phyloP scores from a whole-genome alignment of 2,888 invertebrate species.

The Pherbina coryleti region DNA sequence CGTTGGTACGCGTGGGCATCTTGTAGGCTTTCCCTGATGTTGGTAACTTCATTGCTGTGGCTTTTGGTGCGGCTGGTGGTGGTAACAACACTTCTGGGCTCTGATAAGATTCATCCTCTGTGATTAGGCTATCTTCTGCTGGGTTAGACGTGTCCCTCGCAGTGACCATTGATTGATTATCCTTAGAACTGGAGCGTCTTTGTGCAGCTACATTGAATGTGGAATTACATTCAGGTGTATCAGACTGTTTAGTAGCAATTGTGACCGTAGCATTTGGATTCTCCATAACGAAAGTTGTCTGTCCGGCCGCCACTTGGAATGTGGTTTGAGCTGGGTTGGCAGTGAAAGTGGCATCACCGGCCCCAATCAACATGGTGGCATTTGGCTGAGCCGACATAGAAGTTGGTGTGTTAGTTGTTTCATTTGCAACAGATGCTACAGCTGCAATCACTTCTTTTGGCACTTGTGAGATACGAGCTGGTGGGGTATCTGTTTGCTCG shows the following conservation, averaged over 20 bases:
- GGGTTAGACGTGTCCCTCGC: slow-evolving; percentile 54
- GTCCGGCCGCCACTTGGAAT: slow-evolving; percentile 48
- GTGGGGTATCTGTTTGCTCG: slow-evolving; percentile 2
- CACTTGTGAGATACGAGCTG: slow-evolving; percentile 14
- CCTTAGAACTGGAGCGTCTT: slow-evolving; percentile 33
- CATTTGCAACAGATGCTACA: slow-evolving; percentile 45
- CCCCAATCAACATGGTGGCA: slow-evolving; percentile 47
- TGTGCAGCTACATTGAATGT: slow-evolving; percentile 51
- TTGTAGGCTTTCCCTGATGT: slow-evolving; percentile 55
- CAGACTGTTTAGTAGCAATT: slow-evolving; percentile 32
- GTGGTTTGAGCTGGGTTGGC: slow-evolving; percentile 50
- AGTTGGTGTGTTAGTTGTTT: slow-evolving; percentile 48
- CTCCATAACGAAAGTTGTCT: slow-evolving; percentile 54
- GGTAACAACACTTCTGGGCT: slow-evolving; percentile 42
- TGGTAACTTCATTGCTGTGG: slow-evolving; percentile 38
- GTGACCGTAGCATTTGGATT: slow-evolving; percentile 53
- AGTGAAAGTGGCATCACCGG: slow-evolving; percentile 55
- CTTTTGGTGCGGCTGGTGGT: slow-evolving; percentile 41
- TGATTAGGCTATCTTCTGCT: slow-evolving; percentile 59
- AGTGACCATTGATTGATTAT: slow-evolving; percentile 54
- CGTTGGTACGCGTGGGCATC: slow-evolving; percentile 63
- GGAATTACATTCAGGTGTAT: slow-evolving; percentile 45
- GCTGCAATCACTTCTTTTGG: slow-evolving; percentile 22
- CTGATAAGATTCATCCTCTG: slow-evolving; percentile 64
- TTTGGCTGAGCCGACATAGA: slow-evolving; percentile 42